These are phyloP conservation scores for Adineta ricciae DNA, from an alignment of 2,888 invertebrate genomes.

Conservation along the genomic window DNA sequence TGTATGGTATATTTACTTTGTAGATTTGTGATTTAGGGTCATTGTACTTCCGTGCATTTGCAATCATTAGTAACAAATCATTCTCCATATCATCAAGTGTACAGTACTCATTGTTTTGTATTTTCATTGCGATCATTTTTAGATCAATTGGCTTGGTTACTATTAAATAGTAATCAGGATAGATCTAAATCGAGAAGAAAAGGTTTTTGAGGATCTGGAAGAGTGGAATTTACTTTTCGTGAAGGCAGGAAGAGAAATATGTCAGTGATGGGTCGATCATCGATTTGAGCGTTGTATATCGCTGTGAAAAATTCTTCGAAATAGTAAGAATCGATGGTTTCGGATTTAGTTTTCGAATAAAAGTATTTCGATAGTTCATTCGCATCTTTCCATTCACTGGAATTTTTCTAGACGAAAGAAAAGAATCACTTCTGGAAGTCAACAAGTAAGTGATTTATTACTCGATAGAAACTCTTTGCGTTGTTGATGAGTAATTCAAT, in stretches of 20 bases:
- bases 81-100: slow-evolving; percentile 71
- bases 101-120: slow-evolving; percentile 70
- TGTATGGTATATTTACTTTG: slow-evolving; percentile 52
- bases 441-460: neutral
- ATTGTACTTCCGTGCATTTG: slow-evolving; percentile 87
- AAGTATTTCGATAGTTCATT: slow-evolving; percentile 6
- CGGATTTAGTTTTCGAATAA: neutral
- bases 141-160: slow-evolving; percentile 88
- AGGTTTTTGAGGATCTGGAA: no score
- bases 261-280: neutral
- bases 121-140: slow-evolving; percentile 78
- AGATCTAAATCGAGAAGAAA: no score
- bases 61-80: slow-evolving; percentile 77
- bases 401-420: neutral
- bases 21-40: slow-evolving; percentile 92
- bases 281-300: neutral
- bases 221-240: neutral
- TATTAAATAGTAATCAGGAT: slow-evolving; percentile 86
- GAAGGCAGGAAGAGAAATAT: slow-evolving; percentile 10
- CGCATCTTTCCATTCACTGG: neutral
- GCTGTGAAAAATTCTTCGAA: slow-evolving; percentile 21
- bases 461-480: slow-evolving; percentile 82
- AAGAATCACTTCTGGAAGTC: neutral
- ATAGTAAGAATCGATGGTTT: neutral
- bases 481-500: slow-evolving; percentile 82